Evolutionary conservation across 2,113 vertebrate species (phyloP), one percentile per base, ranked within the genome.

Genomic region (Pseudorasbora parva): DNA sequence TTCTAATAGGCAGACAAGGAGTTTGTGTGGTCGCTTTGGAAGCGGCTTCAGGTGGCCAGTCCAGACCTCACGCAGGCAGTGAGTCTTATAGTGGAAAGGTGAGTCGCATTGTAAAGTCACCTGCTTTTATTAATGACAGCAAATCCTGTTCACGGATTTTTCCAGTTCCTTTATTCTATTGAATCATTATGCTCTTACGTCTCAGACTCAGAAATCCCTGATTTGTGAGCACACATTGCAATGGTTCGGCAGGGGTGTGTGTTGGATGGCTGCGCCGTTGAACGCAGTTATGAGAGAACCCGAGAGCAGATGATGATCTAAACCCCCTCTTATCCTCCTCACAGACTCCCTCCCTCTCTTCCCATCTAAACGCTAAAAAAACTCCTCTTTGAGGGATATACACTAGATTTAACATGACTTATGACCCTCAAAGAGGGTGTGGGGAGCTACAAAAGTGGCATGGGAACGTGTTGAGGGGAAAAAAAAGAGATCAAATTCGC

Each of bases 11-110:
- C 96, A 86, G 96, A 97, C 92, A 99, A 98, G 94, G 96, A 99
- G 92, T 99, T 99, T 94, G 95, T 98, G 85, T 98, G 96, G 96
- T 97, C 95, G 82, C 94, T 99, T 83, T 99, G 97, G 97, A 99
- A 98, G 91, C 92, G 91, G 49, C 95, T 98, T 11, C 96, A 97
- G 88, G 91, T 95, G 74, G 94, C 95, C 89, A 97, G 94, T 89
- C 96, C 96, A 85, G 95, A 98, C 92, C 84, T 98, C 91, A 95
- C 95, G 79, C 94, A 97, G 88, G 95, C 94, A 78, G 87, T 99
- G 90, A 95, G 95, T 88, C 91, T 98, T 86, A 91, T 97, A 86
- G 94, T 97, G 45, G 95, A 98, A 91, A 96, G 96, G 96, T 99
- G 89, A 97, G 96, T 88, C 89, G 23, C 68, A 77, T 88, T 92